Base-by-base conservation (phyloP, 2,888 invertebrate genomes). In the Altica lythri region DNA sequence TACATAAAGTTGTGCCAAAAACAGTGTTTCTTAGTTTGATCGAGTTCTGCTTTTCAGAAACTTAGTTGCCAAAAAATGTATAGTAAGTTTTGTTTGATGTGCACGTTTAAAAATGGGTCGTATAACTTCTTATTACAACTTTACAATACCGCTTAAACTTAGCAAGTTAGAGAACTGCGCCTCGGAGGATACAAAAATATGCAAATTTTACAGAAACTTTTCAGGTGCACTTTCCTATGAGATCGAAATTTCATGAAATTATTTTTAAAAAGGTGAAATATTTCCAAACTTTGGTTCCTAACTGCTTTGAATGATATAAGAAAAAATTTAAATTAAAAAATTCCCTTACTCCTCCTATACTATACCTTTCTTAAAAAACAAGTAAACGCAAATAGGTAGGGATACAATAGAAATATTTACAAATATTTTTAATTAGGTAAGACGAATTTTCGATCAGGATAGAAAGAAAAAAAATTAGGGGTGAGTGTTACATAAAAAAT, bases 91-190 rank as follows among this genome's bases (percentile, higher is more conserved):
- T 17, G 40, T 40, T 40, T 40, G 40, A 40, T 40, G 40, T 17
- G 40, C 40, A 22, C 40, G 40, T 34, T 34, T 16, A 6, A 34
- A 45, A 45, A 19, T 45, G 38, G 48, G 40, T 40, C 27, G 32
- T 40, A 49, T 49, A 49, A 49, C 12, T 32, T 9, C 22, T 32
- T 19, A 29, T 32, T n/a, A 8, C n/a, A 34, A 46, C 46, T 46
- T 32, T 35, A 46, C 22, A 25, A 46, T 46, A 27, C 19, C 35
- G 35, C 35, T 46, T 46, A 46, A 48, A 48, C 34, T 48, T 48
- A 17, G 38, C 27, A 38, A 48, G 30, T 48, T 40, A 12, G 18
- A 40, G 32, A 48, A 30, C 13, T 12, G 27, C 37, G 37, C 38
- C 47, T 38, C 29, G 18, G 38, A 38, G 38, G 18, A 29, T 25